Evolutionary conservation across 2,113 vertebrate genomes (phyloP).

Genomic region (Ptyas mucosa): DNA sequence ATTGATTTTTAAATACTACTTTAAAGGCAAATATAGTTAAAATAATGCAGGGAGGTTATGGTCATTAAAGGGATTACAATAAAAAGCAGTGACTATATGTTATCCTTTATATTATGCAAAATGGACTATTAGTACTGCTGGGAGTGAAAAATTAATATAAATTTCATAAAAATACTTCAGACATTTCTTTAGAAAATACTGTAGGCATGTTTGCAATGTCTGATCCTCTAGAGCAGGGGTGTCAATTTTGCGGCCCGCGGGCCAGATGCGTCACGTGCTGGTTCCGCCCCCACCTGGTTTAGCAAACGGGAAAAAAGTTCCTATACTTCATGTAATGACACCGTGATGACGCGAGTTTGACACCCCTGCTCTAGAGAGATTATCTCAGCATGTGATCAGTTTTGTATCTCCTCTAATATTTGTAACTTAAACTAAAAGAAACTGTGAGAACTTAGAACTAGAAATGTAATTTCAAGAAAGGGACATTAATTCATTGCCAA

Average conservation of each 20-base stretch:
- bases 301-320: too few relatives aligned
- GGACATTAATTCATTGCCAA: not conserved
- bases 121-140: not conserved
- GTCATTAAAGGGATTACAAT: not conserved
- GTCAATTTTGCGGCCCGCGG: too few relatives aligned
- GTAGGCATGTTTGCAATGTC: not conserved
- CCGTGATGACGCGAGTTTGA: too few relatives aligned
- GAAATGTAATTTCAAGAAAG: not conserved
- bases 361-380: not conserved
- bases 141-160: not conserved
- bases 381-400: not conserved
- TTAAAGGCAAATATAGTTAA: not conserved
- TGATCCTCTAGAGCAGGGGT: not conserved
- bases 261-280: too few relatives aligned
- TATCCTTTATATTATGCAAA: not conserved
- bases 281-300: too few relatives aligned
- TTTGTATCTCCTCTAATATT: not conserved
- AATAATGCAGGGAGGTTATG: not conserved
- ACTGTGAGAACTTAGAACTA: not conserved
- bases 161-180: not conserved
- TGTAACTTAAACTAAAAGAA: not conserved
- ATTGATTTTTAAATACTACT: not conserved
- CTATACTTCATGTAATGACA: too few relatives aligned
- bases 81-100: not conserved
- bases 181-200: not conserved